Percentiles rank a stretch among this genome's conserved stretches.
Evolutionary conservation across 2,113 vertebrate species (phyloP).

Genomic region (Entelurus aequoreus): DNA sequence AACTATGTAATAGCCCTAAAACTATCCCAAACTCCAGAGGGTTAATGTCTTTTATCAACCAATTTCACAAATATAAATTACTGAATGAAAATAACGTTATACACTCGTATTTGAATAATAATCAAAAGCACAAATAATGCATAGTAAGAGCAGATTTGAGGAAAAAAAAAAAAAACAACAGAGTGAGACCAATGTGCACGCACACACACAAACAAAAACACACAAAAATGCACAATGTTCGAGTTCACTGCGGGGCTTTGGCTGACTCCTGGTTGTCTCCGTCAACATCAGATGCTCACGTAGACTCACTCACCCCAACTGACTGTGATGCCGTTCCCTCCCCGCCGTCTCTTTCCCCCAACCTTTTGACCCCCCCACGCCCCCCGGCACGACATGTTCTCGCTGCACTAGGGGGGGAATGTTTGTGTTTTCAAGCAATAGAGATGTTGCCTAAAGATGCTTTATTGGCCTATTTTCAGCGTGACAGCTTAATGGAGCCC

Average conservation of each 20-base stretch:
- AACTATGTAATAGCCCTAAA: too few species aligned
- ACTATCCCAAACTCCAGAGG: too few species aligned
- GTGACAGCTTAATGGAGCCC: slow-evolving; percentile 46
- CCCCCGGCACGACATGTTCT: neutral
- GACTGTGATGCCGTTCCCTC: slow-evolving; percentile 48
- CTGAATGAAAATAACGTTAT: too few species aligned
- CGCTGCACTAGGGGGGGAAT: slow-evolving; percentile 20
- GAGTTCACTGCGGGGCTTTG: slow-evolving; percentile 66
- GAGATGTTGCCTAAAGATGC: slow-evolving; percentile 17
- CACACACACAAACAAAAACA: slow-evolving; percentile 16
- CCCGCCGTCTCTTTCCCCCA: slow-evolving; percentile 22
- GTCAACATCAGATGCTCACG: slow-evolving; percentile 54
- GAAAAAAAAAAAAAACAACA: neutral
- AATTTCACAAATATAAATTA: too few species aligned
- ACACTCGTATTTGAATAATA: too few species aligned
- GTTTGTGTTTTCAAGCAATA: slow-evolving; percentile 34
- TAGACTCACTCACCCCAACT: slow-evolving; percentile 39
- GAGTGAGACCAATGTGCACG: neutral
- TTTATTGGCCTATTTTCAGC: slow-evolving; percentile 23
- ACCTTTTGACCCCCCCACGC: neutral
- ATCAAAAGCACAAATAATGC: slow-evolving; percentile 1
- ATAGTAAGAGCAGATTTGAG: slow-evolving; percentile 1
- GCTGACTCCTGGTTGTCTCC: slow-evolving; percentile 67
- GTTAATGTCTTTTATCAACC: too few species aligned
- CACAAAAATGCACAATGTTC: slow-evolving; percentile 22